Base-by-base conservation (phyloP, 2,113 vertebrate species). In the Malaclemys terrapin region DNA sequence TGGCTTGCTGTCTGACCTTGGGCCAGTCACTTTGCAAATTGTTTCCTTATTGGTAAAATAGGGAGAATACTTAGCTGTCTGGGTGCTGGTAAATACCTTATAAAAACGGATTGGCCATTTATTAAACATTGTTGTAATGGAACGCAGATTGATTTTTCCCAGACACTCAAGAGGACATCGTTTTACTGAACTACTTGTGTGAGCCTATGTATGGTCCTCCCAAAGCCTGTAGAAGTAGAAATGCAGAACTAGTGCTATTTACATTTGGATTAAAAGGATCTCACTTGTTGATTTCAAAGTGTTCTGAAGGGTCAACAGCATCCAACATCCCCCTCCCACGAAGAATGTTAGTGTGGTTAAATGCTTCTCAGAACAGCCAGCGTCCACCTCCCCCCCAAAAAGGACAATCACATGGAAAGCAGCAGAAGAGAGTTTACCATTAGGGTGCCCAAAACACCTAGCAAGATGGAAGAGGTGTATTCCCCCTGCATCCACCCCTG, bases 21-120 rank as follows among this genome's bases (percentile, higher is more conserved):
- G 13, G 3, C 24, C 47, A 20, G 5, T 31, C 29, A 1, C 1
- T 2, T 0, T 2, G 29, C 35, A 6, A 1, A 10, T 65, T 4
- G 0, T 4, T 79, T 17, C n/a, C 38, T 53, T 0, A 0, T 3
- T 10, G 50, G 82, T 49, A 0, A 31, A n/a, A 50, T 38, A 62
- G 82, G 82, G 82, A 49, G 17, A 59, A 49, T 49, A 86, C 20
- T 72, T 72, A 22, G 2, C 69, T 42, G 69, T 24, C 19, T 42
- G n/a, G n/a, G 69, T 75, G 69, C 69, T 42, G 38, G 69, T 10
- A 75, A 75, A 75, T 24, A 75, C 2, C n/a, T 20, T 22, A 42
- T 75, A 75, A 20, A 20, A 75, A 75, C 20, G 20, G 19, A 72
- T 19, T 57, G 56, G 56, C 24, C 56, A 57, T 57, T 27, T 42